Percentiles rank a stretch among this genome's conserved stretches.
These are phyloP conservation scores for Hoplodrina blanda DNA, from an alignment of 2,888 invertebrate species.

Conservation along the genomic window DNA sequence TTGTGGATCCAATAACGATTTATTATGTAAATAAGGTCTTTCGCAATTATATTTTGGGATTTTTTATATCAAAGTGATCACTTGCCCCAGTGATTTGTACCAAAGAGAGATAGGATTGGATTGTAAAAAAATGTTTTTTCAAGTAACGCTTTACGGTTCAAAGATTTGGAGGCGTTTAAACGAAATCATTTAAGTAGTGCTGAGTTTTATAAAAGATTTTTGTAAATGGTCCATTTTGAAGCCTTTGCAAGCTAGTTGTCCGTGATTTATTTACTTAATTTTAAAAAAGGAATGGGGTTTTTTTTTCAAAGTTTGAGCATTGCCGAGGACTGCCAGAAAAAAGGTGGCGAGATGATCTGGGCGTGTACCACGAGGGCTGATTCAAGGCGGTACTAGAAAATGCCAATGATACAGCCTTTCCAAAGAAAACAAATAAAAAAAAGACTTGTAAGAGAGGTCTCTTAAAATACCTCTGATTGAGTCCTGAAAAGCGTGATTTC, in stretches of 20 bases:
- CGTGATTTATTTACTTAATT: neutral
- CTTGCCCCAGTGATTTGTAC: constrained; percentile 12
- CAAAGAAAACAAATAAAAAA: no score
- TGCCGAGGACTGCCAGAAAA: no score
- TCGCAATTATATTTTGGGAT: constrained; percentile 47
- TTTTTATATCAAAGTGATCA: constrained; percentile 47
- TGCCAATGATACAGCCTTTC: no score
- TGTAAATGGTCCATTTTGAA: constrained; percentile 2
- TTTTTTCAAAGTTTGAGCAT: no score
- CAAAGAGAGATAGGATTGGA: constrained; percentile 20
- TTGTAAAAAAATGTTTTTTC: constrained; percentile 24
- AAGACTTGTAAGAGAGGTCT: no score
- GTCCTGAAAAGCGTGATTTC: no score
- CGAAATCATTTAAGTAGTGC: constrained; percentile 24
- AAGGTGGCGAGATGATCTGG: no score
- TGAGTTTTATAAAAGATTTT: constrained; percentile 28
- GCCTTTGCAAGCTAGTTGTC: neutral
- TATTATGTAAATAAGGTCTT: constrained; percentile 57
- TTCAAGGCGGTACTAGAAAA: no score
- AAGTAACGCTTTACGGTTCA: constrained; percentile 19
- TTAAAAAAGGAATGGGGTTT: neutral
- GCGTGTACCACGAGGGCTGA: no score
- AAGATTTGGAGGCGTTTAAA: constrained; percentile 18
- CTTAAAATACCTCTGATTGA: no score
- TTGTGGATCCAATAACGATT: constrained; percentile 47